Evolutionary conservation across 2,888 invertebrate species (phyloP), one percentile per base, ranked within the genome.

Genomic region (Neoaliturus tenellus): DNA sequence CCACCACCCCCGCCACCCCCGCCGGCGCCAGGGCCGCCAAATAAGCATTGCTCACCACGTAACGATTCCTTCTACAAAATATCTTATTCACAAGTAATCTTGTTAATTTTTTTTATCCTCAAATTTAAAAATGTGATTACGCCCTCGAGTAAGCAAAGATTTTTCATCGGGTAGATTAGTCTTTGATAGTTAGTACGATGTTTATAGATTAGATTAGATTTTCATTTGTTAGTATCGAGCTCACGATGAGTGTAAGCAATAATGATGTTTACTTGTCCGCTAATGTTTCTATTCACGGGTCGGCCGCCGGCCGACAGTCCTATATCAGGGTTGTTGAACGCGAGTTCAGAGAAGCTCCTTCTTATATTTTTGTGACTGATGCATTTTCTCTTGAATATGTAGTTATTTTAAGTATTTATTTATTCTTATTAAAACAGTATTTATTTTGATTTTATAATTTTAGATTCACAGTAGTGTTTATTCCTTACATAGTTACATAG

Each of bases 31-130:
- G 41, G 12, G 41, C 69, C 81, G 48, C 81, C 51, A 81, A 81
- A 35, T 81, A 81, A 81, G 33, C 51, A 48, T 81, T 81, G 81
- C 81, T 81, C 81, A 81, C 48, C 81, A 81, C 23, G 35, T 81
- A 67, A 23, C 35, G 33, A 62, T 67, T 62, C 41, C 58, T 62
- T 78, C 51, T 31, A 17, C 20, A 20, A 10, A 17, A 35, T 80
- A 81, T 81, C 58, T 62, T 20, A 55, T 62, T 23, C 55, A 67
- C 31, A 31, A 44, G 48, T 39, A 41, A 62, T 81, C 58, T 41
- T 62, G 62, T 62, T 81, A 81, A 67, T 67, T 41, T 67, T 75
- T 51, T 69, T 69, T 81, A 81, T 28, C 67, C 28, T 81, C 28
- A 67, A 25, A 48, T 81, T 39, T 31, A 44, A 69, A 69, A 23